Conservation (phyloP, 1,140 invertebrate species). For the Colletes latitarsis region DNA sequence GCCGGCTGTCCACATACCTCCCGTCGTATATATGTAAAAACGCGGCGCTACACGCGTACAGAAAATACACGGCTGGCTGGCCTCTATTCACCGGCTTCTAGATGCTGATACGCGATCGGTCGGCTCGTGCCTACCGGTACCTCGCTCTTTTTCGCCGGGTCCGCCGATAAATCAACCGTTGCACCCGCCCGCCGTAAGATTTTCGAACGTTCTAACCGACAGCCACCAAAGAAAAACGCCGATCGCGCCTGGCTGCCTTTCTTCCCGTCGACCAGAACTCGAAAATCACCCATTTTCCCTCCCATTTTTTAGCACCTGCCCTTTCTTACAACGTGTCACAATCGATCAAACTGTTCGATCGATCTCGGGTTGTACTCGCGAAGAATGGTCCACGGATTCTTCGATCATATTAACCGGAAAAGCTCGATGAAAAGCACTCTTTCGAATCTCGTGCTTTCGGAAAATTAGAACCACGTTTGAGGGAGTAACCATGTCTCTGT, state of each 20-base stretch:
- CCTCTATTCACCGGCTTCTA: conserved; percentile 37
- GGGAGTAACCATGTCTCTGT: too few species aligned
- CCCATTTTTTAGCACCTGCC: too few species aligned
- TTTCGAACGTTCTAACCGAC: background rate
- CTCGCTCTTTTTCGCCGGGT: conserved; percentile 20
- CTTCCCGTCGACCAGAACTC: background rate
- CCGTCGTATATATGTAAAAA: conserved; percentile 40
- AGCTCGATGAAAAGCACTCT: too few species aligned
- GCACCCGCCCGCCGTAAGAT: background rate
- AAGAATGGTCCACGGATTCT: too few species aligned
- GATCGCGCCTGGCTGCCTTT: background rate
- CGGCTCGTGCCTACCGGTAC: conserved; percentile 43
- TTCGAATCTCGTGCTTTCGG: too few species aligned
- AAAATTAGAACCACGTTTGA: too few species aligned
- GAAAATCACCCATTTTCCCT: too few species aligned
- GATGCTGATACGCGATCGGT: conserved; percentile 7
- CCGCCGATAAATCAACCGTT: conserved; percentile 6
- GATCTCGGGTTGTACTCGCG: too few species aligned
- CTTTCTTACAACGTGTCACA: too few species aligned
- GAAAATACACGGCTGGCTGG: conserved; percentile 38
- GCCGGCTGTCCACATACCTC: conserved; percentile 39
- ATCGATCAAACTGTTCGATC: too few species aligned
- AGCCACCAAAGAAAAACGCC: background rate
- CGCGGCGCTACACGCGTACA: conserved; percentile 31
- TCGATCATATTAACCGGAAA: too few species aligned